Conservation (phyloP, 2,888 invertebrate genomes). For the Urechis unicinctus region DNA sequence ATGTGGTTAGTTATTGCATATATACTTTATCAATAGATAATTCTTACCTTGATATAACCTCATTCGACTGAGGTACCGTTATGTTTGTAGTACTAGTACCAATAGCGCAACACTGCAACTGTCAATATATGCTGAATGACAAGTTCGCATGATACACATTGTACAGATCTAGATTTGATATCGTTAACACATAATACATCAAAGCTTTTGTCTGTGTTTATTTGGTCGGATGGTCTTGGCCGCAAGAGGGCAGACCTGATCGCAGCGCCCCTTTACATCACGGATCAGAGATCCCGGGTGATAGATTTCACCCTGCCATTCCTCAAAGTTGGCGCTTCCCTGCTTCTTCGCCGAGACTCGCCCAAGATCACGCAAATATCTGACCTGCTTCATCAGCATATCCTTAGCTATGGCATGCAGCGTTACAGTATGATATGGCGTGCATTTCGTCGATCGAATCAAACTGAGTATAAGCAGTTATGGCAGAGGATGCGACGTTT, state of each 20-base stretch:
- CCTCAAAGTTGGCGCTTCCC: conserved; percentile 17
- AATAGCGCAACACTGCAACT: too few relatives aligned
- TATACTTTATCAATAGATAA: too few relatives aligned
- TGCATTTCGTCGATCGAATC: conserved; percentile 16
- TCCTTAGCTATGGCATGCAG: conserved; percentile 17
- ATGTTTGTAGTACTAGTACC: too few relatives aligned
- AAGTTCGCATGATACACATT: too few relatives aligned
- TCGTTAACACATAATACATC: too few relatives aligned
- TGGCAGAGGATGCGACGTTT: conserved; percentile 14
- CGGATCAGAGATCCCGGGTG: conserved; percentile 13
- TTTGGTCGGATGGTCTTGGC: too few relatives aligned
- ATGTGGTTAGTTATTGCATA: too few relatives aligned
- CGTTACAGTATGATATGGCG: conserved; percentile 16
- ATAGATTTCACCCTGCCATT: conserved; percentile 20
- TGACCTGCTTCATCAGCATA: conserved; percentile 13
- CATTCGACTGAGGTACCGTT: too few relatives aligned
- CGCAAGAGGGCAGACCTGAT: conserved; percentile 21
- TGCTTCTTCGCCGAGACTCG: conserved; percentile 9
- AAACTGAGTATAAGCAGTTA: conserved; percentile 8
- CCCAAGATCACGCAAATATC: neutral
- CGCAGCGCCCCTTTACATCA: conserved; percentile 20
- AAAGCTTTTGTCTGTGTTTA: neutral
- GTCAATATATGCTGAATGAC: too few relatives aligned
- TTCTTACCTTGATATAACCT: too few relatives aligned
- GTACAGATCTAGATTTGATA: too few relatives aligned